These are phyloP conservation scores for Metridium senile DNA, from an alignment of 92 coral and sea anemone species.

Conservation along the genomic window DNA sequence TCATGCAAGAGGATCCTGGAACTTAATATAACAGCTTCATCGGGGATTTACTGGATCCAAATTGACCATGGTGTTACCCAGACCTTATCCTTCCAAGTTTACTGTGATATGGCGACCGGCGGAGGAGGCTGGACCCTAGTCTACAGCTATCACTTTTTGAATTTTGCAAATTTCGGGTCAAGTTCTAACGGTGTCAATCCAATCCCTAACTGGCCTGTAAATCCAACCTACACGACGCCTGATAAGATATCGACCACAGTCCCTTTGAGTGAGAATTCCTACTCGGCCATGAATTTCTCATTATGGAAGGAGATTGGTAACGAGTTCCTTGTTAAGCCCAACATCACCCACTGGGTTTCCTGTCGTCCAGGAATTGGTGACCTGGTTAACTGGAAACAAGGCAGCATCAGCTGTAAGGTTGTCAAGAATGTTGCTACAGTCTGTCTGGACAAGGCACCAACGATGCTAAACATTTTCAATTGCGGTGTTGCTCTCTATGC, in stretches of 20 bases:
- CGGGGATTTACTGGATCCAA: no score
- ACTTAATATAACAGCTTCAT: slow-evolving; percentile 6
- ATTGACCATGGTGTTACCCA: slow-evolving; percentile 3
- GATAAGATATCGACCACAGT: slow-evolving; percentile 3
- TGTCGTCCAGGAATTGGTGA: no score
- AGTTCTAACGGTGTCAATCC: slow-evolving; percentile 19
- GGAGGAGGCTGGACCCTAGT: no score
- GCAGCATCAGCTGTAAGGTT: no score
- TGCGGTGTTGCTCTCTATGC: slow-evolving; percentile 12
- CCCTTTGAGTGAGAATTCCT: slow-evolving; percentile 34
- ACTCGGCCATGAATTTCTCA: slow-evolving; percentile 52
- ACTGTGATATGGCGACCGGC: slow-evolving; percentile 26
- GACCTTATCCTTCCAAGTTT: slow-evolving; percentile 23
- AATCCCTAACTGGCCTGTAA: slow-evolving; percentile 24
- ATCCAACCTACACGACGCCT: background rate
- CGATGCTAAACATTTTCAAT: background rate
- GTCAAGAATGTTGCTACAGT: no score
- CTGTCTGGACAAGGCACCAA: no score
- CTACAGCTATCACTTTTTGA: no score
- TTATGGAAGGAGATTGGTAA: no score
- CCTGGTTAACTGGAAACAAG: no score
- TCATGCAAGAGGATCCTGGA: slow-evolving; percentile 28
- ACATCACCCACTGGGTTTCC: no score
- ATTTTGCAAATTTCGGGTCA: background rate
- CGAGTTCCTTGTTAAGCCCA: no score